A percentile compares a stretch with the other conserved stretches of the same genome.
These are phyloP conservation scores for Sciurus vulgaris DNA, from an alignment of 2,797 vertebrate species.

Conservation along the genomic window DNA sequence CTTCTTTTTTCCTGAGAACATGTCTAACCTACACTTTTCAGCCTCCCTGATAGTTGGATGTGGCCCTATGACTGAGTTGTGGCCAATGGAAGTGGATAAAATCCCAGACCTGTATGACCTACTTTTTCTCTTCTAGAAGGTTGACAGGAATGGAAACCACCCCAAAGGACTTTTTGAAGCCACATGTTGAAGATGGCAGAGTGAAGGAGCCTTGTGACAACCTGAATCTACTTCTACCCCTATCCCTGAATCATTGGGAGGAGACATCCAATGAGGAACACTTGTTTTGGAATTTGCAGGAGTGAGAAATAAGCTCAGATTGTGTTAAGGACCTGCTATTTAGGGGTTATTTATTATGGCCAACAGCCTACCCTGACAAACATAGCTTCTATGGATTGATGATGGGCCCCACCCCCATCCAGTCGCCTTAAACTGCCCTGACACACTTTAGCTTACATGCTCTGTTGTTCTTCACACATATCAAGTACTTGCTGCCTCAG, in stretches of 20 bases:
- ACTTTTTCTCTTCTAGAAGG: not conserved
- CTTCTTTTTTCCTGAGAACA: not conserved
- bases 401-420: no score
- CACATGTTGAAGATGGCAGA: not conserved
- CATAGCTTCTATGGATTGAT: not conserved
- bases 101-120: not conserved
- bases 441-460: not conserved
- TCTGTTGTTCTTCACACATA: not conserved
- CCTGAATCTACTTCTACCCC: not conserved
- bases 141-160: not conserved
- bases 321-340: not conserved
- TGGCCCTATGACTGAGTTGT: not conserved
- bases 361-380: not conserved
- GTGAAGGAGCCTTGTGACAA: not conserved
- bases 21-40: not conserved
- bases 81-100: not conserved
- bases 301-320: not conserved
- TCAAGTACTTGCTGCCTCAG: not conserved
- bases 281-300: not conserved
- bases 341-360: not conserved
- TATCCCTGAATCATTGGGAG: not conserved
- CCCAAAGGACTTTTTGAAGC: not conserved
- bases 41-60: not conserved
- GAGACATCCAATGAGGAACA: not conserved
- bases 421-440: no score